Conservation (phyloP, 2,113 vertebrate species). For the Gymnogyps californianus region DNA sequence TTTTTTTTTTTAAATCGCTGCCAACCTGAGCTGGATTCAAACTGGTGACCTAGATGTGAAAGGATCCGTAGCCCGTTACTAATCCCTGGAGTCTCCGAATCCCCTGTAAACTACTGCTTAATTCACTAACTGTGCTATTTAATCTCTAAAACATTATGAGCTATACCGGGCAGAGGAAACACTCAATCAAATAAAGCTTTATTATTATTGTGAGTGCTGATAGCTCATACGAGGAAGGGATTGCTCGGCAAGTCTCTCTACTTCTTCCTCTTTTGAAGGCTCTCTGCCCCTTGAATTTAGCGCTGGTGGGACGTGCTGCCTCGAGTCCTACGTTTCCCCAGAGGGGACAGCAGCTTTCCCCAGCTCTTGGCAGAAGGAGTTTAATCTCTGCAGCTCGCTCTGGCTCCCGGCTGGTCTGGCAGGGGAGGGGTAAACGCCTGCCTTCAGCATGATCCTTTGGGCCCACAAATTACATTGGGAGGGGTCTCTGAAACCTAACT, state of each 20-base stretch:
- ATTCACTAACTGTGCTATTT: conserved; percentile 70
- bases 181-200: conserved; percentile 66
- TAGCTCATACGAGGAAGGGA: conserved; percentile 36
- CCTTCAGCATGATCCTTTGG: not conserved
- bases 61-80: conserved; percentile 60
- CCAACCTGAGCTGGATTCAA: conserved; percentile 51
- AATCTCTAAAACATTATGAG: conserved; percentile 64
- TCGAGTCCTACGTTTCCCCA: not conserved
- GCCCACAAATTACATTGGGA: not conserved
- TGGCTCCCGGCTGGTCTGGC: not conserved
- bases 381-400: not conserved
- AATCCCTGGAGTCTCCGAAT: conserved; percentile 57
- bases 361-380: not conserved
- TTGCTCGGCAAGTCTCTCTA: conserved; percentile 21
- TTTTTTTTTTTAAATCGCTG: not conserved
- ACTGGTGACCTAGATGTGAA: conserved; percentile 64
- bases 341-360: not conserved
- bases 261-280: not conserved
- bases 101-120: conserved; percentile 68
- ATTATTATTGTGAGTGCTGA: conserved; percentile 42
- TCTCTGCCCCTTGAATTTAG: conserved; percentile 10
- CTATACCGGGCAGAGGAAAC: conserved; percentile 40
- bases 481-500: not conserved
- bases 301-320: conserved; percentile 2
- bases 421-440: not conserved